Evolutionary conservation across 2,113 vertebrate genomes (phyloP).

Genomic region (Cyphomyrus plagiostoma): DNA sequence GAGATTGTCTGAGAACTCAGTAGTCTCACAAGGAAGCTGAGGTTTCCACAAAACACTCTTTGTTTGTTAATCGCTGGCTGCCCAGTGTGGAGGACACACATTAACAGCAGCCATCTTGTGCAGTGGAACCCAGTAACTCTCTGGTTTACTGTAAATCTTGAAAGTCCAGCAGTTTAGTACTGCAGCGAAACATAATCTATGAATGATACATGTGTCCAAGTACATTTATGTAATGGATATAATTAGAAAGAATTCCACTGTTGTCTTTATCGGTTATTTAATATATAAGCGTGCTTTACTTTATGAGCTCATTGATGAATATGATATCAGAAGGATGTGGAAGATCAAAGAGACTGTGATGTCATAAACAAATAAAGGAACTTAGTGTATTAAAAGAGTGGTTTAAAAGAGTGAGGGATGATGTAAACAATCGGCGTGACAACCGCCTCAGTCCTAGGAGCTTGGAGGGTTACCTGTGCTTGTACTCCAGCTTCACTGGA

Average conservation of each 20-base stretch:
- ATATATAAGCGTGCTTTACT: neutral
- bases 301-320: neutral
- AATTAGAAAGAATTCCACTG: neutral
- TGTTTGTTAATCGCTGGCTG: neutral
- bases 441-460: neutral
- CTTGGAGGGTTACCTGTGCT: neutral
- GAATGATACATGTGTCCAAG: neutral
- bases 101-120: neutral
- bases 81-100: neutral
- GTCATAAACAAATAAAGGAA: neutral
- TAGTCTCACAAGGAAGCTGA: neutral
- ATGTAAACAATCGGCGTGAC: neutral
- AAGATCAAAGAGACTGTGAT: neutral
- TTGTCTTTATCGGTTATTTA: neutral
- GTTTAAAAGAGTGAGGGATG: neutral
- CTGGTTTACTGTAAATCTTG: neutral
- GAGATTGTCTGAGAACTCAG: neutral
- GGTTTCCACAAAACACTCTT: neutral
- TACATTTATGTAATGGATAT: neutral
- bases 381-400: neutral
- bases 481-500: neutral
- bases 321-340: neutral
- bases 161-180: neutral
- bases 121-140: neutral
- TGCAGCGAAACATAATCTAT: neutral